Base-by-base conservation (phyloP, 2,888 invertebrate species). In the Sarcophaga rosellei region DNA sequence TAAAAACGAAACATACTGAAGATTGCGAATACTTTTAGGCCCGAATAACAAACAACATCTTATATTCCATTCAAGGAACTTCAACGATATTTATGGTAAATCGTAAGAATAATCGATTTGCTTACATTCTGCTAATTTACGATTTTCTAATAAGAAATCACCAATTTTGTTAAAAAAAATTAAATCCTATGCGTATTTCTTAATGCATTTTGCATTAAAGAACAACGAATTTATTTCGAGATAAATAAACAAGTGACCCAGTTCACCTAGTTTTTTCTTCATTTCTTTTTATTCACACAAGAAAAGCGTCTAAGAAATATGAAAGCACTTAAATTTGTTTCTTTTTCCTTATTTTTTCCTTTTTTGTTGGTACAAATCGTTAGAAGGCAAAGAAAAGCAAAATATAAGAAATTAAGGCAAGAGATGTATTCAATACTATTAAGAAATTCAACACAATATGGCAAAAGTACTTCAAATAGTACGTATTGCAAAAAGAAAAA, bases 381-480 rank as follows among this genome's bases (percentile, higher is more conserved):
- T 77, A 44, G 57, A 77, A 77, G 57, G 17, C 21, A 66, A 77
- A 68, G 17, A 35, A 35, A 35, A 8, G 0, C 0, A 35, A 10
- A 35, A 35, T 35, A 35, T 35, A 35, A 35, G 10, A 35, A 35
- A 35, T 35, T 35, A 35, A 35, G 10, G 10, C 10, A 35, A 35
- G 23, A 15, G 35, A 25, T 57, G 53, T n/a, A 70, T 70, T 79
- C 59, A 68, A 59, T 68, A 68, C n/a, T 72, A 65, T 72, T 65
- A 57, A 79, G 21, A 53, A 57, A 63, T 78, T 44, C 35, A 35
- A 21, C 15, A 47, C 35, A 69, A 21, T 47, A 47, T 47, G 45
- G 2, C n/a, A 47, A 68, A 23, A 47, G 77, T 25, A 76, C 10
- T 59, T 45, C 21, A 44, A 74, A 62, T 35, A 35, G 10, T 35